A percentile compares a stretch with the other conserved stretches of the same genome.
Conservation (phyloP, 2,113 vertebrate species). For the Pionites leucogaster region DNA sequence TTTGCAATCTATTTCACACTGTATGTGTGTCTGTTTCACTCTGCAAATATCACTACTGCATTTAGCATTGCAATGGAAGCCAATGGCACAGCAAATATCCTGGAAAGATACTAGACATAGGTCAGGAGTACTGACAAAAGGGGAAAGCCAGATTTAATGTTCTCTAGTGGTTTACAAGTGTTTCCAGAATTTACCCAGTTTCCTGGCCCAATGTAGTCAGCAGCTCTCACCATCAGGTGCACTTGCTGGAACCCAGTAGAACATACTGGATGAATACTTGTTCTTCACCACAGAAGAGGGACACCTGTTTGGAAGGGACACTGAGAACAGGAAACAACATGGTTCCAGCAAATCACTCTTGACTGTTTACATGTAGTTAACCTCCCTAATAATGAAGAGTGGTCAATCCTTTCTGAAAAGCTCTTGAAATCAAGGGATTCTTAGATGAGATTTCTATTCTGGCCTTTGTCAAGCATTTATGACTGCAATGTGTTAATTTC, state of each 20-base stretch:
- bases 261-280: background rate
- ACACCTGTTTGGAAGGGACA: slow-evolving; percentile 16
- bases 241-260: background rate
- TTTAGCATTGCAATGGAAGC: background rate
- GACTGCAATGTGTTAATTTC: background rate
- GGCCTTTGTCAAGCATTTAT: background rate
- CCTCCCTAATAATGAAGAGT: background rate
- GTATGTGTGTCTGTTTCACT: background rate
- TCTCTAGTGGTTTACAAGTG: background rate
- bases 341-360: background rate
- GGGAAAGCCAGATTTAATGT: background rate
- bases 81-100: background rate
- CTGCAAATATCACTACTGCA: background rate
- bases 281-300: background rate
- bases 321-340: background rate
- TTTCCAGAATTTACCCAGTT: background rate
- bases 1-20: background rate
- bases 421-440: background rate
- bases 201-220: background rate
- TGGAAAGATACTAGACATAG: background rate
- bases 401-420: background rate
- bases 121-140: background rate
- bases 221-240: background rate
- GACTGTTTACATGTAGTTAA: background rate
- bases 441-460: background rate